Evolutionary conservation across 92 coral and sea anemone genomes (phyloP).

Genomic region (Siderastrea radians): DNA sequence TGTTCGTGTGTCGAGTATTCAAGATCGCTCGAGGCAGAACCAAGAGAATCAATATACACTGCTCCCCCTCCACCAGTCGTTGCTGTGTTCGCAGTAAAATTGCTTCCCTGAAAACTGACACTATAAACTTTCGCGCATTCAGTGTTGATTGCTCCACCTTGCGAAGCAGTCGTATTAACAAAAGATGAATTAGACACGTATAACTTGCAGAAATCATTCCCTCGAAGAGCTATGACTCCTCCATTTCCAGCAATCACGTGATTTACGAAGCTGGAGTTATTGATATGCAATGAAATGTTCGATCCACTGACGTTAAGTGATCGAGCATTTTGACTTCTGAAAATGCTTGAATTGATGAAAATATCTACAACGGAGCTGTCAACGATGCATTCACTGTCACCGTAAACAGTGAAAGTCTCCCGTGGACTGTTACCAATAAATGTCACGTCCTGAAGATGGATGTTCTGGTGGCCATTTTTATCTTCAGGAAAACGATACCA

Average conservation of each 20-base stretch:
- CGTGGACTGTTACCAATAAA: background rate
- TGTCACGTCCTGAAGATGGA: constrained; percentile 8
- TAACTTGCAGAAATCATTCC: background rate
- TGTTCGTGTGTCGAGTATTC: background rate
- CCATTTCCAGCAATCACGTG: background rate
- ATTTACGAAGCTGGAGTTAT: constrained; percentile 6
- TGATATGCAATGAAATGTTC: constrained; percentile 3
- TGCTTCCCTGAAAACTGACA: background rate
- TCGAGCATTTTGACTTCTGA: background rate
- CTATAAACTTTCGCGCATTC: background rate
- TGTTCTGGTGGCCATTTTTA: constrained; percentile 4
- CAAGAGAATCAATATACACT: background rate
- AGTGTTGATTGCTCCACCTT: constrained; percentile 22
- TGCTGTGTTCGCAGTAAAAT: background rate
- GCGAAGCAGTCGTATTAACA: constrained; percentile 8
- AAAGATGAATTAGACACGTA: background rate
- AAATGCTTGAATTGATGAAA: background rate
- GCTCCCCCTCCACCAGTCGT: background rate
- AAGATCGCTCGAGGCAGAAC: background rate
- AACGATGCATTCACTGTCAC: constrained; percentile 9
- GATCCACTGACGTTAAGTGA: background rate
- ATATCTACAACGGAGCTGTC: background rate
- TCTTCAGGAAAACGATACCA: background rate
- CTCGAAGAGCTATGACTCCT: background rate
- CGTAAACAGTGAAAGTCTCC: background rate